A percentile compares a stretch with the other conserved stretches of the same genome.
phyloP scores from a whole-genome alignment of 2,113 vertebrate species.

The Hemicordylus capensis region DNA sequence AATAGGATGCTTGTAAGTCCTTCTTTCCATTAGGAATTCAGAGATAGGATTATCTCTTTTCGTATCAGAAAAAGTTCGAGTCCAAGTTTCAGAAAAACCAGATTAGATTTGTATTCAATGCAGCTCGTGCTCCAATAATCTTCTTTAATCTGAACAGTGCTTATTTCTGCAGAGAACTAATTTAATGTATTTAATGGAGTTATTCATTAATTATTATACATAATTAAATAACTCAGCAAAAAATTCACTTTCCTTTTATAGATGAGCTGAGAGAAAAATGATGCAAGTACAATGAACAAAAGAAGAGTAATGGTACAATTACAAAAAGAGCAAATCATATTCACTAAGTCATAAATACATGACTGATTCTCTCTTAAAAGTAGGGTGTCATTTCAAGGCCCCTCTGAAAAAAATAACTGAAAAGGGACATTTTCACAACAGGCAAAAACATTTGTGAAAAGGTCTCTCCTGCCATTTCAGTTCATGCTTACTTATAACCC shows the following conservation, averaged over 20 bases:
- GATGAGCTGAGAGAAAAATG: background rate
- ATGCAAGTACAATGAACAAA: no score
- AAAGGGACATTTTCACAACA: background rate
- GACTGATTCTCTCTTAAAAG: background rate
- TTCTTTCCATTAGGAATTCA: background rate
- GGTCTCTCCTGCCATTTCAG: background rate
- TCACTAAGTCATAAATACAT: background rate
- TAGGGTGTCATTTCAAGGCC: background rate
- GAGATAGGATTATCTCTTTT: no score
- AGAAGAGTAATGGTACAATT: background rate
- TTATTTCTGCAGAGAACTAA: background rate
- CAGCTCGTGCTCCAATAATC: background rate
- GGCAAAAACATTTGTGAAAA: background rate
- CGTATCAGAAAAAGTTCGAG: background rate
- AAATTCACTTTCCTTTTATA: background rate
- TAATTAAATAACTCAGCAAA: background rate
- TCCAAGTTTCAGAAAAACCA: background rate
- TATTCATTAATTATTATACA: background rate
- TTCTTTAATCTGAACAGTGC: background rate
- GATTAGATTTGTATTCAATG: background rate
- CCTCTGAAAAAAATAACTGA: no score
- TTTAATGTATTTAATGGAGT: background rate
- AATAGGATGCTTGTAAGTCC: slow-evolving; percentile 8
- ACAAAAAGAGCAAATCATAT: background rate
- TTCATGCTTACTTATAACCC: background rate